Conservation (phyloP, 2,888 invertebrate genomes). For the Abscondita cerata region DNA sequence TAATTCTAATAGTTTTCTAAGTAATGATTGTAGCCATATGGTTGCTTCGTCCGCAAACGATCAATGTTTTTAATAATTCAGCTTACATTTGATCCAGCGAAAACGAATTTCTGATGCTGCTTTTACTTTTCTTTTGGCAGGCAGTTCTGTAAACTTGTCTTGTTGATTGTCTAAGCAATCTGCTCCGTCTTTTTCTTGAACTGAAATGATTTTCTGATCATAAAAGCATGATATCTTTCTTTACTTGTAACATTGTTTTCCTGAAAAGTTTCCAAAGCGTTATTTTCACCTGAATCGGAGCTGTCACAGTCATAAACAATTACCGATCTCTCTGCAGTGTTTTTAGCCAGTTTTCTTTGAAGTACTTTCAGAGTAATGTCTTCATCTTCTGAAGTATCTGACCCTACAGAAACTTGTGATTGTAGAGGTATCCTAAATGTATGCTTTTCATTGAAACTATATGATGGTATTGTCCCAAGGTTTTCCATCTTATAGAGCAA, state of each 20-base stretch:
- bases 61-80: background rate
- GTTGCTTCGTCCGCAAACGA: background rate
- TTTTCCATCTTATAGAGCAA: background rate
- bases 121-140: background rate
- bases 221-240: background rate
- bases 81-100: background rate
- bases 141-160: background rate
- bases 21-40: background rate
- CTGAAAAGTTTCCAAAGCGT: background rate
- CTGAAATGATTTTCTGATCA: background rate
- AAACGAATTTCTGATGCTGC: background rate
- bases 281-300: background rate
- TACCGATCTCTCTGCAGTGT: background rate
- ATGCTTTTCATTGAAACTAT: background rate
- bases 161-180: background rate
- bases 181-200: background rate
- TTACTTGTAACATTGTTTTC: background rate
- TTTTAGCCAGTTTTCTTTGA: background rate
- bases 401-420: background rate
- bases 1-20: background rate
- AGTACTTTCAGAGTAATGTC: background rate
- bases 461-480: background rate
- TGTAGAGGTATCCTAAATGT: background rate
- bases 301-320: background rate
- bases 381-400: background rate